Conservation (phyloP, 2,888 invertebrate genomes). For the Hypsopygia costalis region DNA sequence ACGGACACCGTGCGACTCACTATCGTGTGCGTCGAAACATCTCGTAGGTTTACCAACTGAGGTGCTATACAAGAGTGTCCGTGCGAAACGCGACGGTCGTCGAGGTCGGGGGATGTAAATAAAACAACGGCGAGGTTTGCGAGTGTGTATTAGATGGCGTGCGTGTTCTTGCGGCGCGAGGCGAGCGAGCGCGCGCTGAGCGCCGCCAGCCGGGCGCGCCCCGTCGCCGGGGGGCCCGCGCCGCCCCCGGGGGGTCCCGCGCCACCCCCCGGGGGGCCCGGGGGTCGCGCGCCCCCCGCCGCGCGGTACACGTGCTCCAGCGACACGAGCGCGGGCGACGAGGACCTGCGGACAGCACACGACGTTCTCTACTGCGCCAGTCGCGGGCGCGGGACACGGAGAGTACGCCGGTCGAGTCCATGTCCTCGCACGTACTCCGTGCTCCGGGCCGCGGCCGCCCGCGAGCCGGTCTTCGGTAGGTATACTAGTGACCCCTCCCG, state of each 20-base stretch:
- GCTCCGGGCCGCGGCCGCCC: slow-evolving; percentile 37
- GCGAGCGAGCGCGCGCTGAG: slow-evolving; percentile 16
- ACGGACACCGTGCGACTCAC: no score
- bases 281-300: slow-evolving; percentile 9
- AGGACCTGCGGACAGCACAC: no score
- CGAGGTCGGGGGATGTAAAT: no score
- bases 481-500: no score
- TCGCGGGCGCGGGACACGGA: slow-evolving; percentile 16
- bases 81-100: no score
- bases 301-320: background rate
- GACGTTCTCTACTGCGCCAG: slow-evolving; percentile 43
- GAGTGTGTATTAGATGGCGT: slow-evolving; percentile 20
- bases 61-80: no score
- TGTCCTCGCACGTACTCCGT: no score
- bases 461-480: slow-evolving; percentile 34
- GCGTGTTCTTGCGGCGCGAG: slow-evolving; percentile 2
- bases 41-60: no score
- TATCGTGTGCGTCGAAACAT: no score
- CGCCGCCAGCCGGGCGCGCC: slow-evolving; percentile 9
- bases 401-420: no score
- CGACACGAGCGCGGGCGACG: slow-evolving; percentile 10
- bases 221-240: slow-evolving; percentile 11
- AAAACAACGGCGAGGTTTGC: background rate
- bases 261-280: slow-evolving; percentile 9
- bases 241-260: background rate